phyloP scores from a whole-genome alignment of 2,113 vertebrate species.

The Eubucco bourcierii region DNA sequence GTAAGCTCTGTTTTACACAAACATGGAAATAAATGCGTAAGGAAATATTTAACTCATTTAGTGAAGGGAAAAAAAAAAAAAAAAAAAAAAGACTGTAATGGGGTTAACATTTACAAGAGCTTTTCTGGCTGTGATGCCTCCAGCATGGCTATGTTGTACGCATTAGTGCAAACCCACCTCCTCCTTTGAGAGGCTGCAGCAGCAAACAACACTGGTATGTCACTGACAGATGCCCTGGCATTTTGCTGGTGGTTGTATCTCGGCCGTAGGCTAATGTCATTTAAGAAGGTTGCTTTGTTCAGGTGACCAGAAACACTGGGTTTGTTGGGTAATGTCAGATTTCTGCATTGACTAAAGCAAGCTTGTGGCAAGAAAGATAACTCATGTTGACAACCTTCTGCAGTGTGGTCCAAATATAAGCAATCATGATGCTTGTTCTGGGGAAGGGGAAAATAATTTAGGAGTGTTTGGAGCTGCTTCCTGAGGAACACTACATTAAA shows the following conservation, averaged over 20 bases:
- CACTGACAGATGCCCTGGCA: background rate
- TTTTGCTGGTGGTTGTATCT: conserved; percentile 36
- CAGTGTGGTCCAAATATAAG: background rate
- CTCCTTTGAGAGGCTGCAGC: background rate
- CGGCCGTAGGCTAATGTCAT: conserved; percentile 7
- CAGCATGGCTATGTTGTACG: background rate
- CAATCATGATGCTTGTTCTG: conserved; percentile 3
- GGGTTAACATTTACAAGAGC: background rate
- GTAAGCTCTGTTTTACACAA: background rate
- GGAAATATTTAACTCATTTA: background rate
- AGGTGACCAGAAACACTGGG: conserved; percentile 43
- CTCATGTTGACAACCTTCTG: conserved; percentile 30
- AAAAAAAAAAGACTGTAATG: background rate
- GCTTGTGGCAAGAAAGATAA: conserved; percentile 34
- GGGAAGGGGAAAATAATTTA: conserved; percentile 55
- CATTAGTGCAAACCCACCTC: background rate
- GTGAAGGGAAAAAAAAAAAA: background rate
- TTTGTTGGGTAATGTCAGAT: conserved; percentile 16
- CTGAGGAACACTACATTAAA: conserved; percentile 51
- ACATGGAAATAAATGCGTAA: background rate
- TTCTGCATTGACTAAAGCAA: background rate
- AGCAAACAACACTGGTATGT: background rate
- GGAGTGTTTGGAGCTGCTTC: conserved; percentile 39
- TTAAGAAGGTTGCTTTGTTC: conserved; percentile 28
- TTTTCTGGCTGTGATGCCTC: background rate